Evolutionary conservation across 2,888 invertebrate species (phyloP).

Genomic region (Glomeris marginata): DNA sequence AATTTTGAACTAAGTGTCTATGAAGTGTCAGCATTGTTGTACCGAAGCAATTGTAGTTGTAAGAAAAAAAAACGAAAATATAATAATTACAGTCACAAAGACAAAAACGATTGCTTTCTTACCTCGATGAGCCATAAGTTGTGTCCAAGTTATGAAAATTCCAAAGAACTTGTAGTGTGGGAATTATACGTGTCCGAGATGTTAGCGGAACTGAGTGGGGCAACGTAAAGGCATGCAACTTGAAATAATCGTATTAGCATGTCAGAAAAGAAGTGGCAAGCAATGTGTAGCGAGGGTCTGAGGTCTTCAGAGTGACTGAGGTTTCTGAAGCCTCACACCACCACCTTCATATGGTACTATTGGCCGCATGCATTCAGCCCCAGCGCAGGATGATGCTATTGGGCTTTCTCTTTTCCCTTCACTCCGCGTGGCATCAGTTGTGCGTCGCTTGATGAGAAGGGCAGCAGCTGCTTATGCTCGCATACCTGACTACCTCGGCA

Average conservation of each 20-base stretch:
- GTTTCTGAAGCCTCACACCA: conserved; percentile 2
- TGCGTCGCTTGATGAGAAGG: conserved; percentile 12
- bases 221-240: too few species aligned
- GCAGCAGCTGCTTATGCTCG: conserved; percentile 15
- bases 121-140: not conserved
- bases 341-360: not conserved
- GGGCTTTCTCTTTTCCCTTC: not conserved
- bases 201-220: too few species aligned
- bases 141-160: too few species aligned
- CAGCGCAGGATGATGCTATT: conserved; percentile 2
- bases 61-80: too few species aligned
- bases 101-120: not conserved
- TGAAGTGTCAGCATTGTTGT: too few species aligned
- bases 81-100: too few species aligned
- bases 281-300: conserved; percentile 10
- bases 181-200: too few species aligned
- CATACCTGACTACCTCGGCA: conserved; percentile 15
- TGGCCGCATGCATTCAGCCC: not conserved
- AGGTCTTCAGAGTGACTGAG: not conserved
- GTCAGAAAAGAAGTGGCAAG: conserved; percentile 9
- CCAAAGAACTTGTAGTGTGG: too few species aligned
- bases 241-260: not conserved
- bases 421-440: not conserved
- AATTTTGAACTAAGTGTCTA: too few species aligned
- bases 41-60: too few species aligned